A percentile compares a stretch with the other conserved stretches of the same genome.
These are phyloP conservation scores for Torymus aiolomorphi DNA, from an alignment of 2,888 invertebrate species.

Conservation along the genomic window DNA sequence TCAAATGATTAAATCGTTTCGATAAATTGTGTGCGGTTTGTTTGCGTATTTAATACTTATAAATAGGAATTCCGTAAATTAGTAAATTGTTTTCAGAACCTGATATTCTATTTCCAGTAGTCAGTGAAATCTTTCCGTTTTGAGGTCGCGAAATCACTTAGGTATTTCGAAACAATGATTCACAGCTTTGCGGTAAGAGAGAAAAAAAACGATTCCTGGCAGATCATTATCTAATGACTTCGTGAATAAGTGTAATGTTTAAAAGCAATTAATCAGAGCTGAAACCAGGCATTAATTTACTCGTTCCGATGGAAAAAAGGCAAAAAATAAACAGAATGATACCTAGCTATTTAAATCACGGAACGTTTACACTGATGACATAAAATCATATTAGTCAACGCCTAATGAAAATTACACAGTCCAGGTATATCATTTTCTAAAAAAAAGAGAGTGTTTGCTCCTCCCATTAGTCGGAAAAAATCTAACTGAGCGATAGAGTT, in stretches of 20 bases:
- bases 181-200: too few species aligned
- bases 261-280: slow-evolving; percentile 30
- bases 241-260: slow-evolving; percentile 16
- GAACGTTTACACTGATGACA: slow-evolving; percentile 35
- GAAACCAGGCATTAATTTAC: slow-evolving; percentile 37
- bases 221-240: slow-evolving; percentile 34
- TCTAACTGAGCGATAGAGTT: background rate
- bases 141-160: too few species aligned
- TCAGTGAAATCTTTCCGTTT: too few species aligned
- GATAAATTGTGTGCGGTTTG: too few species aligned
- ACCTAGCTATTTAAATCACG: slow-evolving; percentile 32
- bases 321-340: slow-evolving; percentile 35
- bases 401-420: slow-evolving; percentile 42
- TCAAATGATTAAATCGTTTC: too few species aligned
- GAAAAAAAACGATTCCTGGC: background rate
- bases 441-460: slow-evolving; percentile 26
- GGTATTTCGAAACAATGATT: slow-evolving; percentile 1
- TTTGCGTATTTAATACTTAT: too few species aligned
- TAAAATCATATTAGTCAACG: slow-evolving; percentile 50
- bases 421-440: slow-evolving; percentile 35
- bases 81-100: too few species aligned
- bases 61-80: too few species aligned
- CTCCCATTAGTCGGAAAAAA: slow-evolving; percentile 17
- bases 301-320: slow-evolving; percentile 14
- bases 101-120: too few species aligned